A percentile compares a stretch with the other conserved stretches of the same genome.
phyloP scores from a whole-genome alignment of 2,888 invertebrate species.

The Geotrupes spiniger region DNA sequence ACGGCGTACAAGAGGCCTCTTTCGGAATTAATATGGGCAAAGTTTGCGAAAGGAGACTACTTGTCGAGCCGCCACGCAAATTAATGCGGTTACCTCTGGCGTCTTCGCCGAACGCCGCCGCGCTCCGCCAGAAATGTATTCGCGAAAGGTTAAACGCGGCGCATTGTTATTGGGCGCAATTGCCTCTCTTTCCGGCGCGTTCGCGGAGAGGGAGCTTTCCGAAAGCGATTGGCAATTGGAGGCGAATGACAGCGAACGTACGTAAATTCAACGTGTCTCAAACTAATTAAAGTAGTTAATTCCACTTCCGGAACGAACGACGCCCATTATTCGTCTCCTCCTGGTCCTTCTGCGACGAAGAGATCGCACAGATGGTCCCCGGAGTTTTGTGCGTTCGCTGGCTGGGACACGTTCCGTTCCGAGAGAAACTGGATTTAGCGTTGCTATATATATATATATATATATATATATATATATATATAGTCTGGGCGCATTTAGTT shows the following conservation, averaged over 20 bases:
- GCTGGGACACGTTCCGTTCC: slow-evolving; percentile 24
- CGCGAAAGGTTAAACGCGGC: slow-evolving; percentile 40
- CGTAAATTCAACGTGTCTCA: slow-evolving; percentile 52
- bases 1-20: neutral
- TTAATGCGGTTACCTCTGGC: slow-evolving; percentile 33
- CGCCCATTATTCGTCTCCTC: slow-evolving; percentile 47
- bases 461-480: no score
- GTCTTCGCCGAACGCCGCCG: slow-evolving; percentile 24
- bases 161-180: slow-evolving; percentile 43
- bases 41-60: slow-evolving; percentile 28
- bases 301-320: slow-evolving; percentile 50
- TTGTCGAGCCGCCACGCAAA: slow-evolving; percentile 34
- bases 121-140: slow-evolving; percentile 35
- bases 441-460: no score
- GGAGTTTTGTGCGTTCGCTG: slow-evolving; percentile 23
- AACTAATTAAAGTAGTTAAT: slow-evolving; percentile 54
- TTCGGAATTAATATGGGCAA: slow-evolving; percentile 23
- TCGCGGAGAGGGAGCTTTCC: no score
- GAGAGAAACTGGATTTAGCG: slow-evolving; percentile 10
- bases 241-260: slow-evolving; percentile 44
- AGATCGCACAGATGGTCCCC: slow-evolving; percentile 31
- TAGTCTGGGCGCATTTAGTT: slow-evolving; percentile 5
- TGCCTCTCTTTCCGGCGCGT: slow-evolving; percentile 28
- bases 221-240: slow-evolving; percentile 43
- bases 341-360: slow-evolving; percentile 33